Evolutionary conservation across 2,888 invertebrate species (phyloP).

Genomic region (Synanthedon tipuliformis): DNA sequence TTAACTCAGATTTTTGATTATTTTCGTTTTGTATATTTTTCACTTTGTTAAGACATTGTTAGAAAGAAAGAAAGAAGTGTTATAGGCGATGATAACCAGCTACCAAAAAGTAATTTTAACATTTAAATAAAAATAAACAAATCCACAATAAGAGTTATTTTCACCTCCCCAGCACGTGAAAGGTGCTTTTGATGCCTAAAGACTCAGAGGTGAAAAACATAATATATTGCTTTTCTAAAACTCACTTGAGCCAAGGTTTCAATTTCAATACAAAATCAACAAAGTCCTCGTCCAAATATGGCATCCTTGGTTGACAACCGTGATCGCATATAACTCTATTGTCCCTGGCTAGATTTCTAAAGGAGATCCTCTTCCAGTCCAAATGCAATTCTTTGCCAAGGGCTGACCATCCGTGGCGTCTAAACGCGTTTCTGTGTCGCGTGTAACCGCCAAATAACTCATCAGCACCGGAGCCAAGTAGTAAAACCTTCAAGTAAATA

Average conservation of each 20-base stretch:
- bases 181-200: too few species aligned
- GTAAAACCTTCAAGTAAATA: constrained; percentile 70
- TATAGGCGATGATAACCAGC: too few species aligned
- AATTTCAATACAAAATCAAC: constrained; percentile 73
- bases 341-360: constrained; percentile 93
- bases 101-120: background rate
- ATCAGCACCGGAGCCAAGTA: constrained; percentile 96
- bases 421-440: constrained; percentile 82
- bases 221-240: constrained; percentile 2
- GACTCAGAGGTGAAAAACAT: too few species aligned
- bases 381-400: constrained; percentile 73
- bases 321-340: constrained; percentile 93
- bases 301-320: constrained; percentile 85
- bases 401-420: constrained; percentile 66
- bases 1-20: too few species aligned
- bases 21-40: too few species aligned
- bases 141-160: too few species aligned
- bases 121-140: background rate
- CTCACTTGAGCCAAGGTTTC: constrained; percentile 76
- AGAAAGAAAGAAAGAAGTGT: too few species aligned
- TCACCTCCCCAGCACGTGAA: too few species aligned
- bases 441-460: constrained; percentile 96
- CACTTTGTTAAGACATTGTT: too few species aligned
- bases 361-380: constrained; percentile 88
- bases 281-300: constrained; percentile 80